A percentile compares a stretch with the other conserved stretches of the same genome.
phyloP scores from a whole-genome alignment of 2,113 vertebrate genomes.

The Atlantisia rogersi region DNA sequence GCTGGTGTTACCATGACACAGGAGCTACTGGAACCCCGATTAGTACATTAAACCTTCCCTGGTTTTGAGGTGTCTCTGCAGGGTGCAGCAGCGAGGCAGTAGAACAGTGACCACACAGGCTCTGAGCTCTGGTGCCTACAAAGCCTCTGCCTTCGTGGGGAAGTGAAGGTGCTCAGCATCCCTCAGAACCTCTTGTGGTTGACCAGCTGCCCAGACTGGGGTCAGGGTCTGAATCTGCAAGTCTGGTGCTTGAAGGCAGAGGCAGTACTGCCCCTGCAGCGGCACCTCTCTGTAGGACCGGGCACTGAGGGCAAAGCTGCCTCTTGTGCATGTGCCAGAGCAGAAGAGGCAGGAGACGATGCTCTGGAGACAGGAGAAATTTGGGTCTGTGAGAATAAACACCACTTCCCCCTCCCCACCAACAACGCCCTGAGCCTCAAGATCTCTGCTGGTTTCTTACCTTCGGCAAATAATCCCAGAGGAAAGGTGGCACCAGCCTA shows the following conservation, averaged over 20 bases:
- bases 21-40: neutral
- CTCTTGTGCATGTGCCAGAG: neutral
- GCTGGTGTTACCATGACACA: neutral
- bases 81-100: fast-evolving
- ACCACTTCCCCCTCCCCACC: neutral
- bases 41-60: neutral
- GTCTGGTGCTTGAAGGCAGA: neutral
- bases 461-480: neutral
- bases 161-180: neutral
- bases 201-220: neutral
- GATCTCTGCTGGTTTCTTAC: neutral
- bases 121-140: neutral
- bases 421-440: neutral
- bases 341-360: neutral
- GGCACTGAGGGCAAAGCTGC: neutral
- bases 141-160: neutral
- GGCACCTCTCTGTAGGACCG: neutral
- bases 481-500: neutral
- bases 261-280: neutral
- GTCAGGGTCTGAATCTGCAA: neutral
- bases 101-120: neutral
- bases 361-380: neutral
- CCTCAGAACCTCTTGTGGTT: neutral
- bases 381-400: neutral
- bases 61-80: neutral